These are phyloP conservation scores for Noctua fimbriata DNA, from an alignment of 2,888 invertebrate species.

Conservation along the genomic window DNA sequence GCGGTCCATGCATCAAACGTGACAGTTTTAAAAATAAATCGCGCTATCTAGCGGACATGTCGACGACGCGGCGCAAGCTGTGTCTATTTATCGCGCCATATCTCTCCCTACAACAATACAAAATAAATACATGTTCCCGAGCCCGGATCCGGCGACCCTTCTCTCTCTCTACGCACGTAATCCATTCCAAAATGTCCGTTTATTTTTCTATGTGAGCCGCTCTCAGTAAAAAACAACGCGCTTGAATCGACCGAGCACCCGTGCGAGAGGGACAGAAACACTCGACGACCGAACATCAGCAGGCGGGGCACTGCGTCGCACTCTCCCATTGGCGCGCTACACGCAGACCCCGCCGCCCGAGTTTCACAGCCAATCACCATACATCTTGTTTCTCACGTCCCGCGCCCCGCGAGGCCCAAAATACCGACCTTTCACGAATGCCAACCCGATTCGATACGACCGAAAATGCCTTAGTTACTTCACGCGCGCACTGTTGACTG, in stretches of 20 bases:
- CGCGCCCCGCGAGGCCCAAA: constrained; percentile 84
- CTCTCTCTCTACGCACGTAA: constrained; percentile 80
- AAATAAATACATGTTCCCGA: constrained; percentile 85
- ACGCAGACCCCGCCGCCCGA: constrained; percentile 84
- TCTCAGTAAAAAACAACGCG: constrained; percentile 84
- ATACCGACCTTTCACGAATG: constrained; percentile 89
- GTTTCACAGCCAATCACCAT: constrained; percentile 77
- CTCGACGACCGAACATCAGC: constrained; percentile 72
- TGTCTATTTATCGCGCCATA: constrained; percentile 87
- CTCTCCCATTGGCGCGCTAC: constrained; percentile 79
- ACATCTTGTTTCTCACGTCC: constrained; percentile 77
- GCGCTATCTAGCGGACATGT: constrained; percentile 67
- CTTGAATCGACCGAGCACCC: constrained; percentile 80
- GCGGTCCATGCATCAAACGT: constrained; percentile 67
- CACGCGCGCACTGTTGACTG: constrained; percentile 83
- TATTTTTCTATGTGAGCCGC: constrained; percentile 87
- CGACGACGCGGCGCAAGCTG: constrained; percentile 80
- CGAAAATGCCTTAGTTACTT: constrained; percentile 90
- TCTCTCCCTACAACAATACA: constrained; percentile 85
- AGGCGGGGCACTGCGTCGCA: constrained; percentile 83
- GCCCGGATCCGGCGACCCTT: constrained; percentile 88
- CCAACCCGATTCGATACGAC: constrained; percentile 89
- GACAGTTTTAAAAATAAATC: constrained; percentile 75
- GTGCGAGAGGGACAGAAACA: constrained; percentile 80
- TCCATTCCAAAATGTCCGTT: constrained; percentile 89